Percentiles rank a stretch among this genome's conserved stretches.
phyloP scores from a whole-genome alignment of 2,113 vertebrate species.

The Pelvicachromis taeniatus region DNA sequence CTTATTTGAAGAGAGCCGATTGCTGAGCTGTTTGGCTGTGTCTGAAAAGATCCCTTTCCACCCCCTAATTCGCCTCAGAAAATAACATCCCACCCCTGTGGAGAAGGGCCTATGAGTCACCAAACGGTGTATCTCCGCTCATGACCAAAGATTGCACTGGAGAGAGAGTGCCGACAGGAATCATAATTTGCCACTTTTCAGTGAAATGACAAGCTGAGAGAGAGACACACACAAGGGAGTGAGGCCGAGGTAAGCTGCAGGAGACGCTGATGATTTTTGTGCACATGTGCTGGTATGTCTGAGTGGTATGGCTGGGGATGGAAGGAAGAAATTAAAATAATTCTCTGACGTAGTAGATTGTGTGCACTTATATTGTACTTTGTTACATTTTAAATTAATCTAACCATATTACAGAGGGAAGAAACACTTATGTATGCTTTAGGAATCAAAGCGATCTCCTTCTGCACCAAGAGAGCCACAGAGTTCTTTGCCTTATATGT shows the following conservation, averaged over 20 bases:
- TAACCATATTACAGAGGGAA: not conserved
- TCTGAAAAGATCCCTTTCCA: conserved; percentile 33
- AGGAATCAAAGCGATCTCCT: not conserved
- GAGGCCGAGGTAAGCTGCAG: not conserved
- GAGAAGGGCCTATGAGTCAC: conserved; percentile 47
- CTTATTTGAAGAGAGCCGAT: conserved; percentile 11
- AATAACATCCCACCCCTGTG: conserved; percentile 33
- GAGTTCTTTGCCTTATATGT: not conserved
- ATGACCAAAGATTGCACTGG: conserved; percentile 7
- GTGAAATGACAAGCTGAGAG: not conserved
- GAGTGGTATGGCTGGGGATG: not conserved
- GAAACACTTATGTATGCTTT: not conserved
- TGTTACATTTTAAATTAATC: not conserved
- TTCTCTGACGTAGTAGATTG: not conserved
- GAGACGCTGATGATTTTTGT: not conserved
- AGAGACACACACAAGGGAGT: not conserved
- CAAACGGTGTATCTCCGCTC: not conserved
- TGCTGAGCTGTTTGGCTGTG: conserved; percentile 21
- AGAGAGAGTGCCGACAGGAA: conserved; percentile 37
- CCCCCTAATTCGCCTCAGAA: conserved; percentile 42
- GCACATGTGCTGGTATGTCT: not conserved
- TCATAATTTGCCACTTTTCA: conserved; percentile 44
- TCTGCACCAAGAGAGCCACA: not conserved
- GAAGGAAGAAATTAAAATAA: not conserved
- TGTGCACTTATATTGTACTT: not conserved